phyloP scores from a whole-genome alignment of 30 jellyfish, hydroid and myxozoan genomes.

The Pseudorhiza aurosa region DNA sequence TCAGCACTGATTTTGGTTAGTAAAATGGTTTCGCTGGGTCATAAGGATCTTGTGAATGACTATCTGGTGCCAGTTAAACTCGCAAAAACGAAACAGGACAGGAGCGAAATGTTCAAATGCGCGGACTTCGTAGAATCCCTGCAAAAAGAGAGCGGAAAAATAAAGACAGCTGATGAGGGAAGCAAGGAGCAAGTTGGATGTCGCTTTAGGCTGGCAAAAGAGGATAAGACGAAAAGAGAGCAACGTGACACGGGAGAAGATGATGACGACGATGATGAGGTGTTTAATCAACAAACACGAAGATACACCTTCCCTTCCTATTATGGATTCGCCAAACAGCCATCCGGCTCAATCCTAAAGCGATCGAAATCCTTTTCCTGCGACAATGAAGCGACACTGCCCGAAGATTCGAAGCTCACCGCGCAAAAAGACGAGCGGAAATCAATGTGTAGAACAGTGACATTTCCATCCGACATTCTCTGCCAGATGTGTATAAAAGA shows the following conservation, averaged over 20 bases:
- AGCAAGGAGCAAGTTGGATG: slow-evolving; percentile 28
- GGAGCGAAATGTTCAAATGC: background rate
- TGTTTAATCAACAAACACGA: slow-evolving; percentile 5
- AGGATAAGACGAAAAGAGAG: slow-evolving; percentile 4
- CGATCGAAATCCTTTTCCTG: slow-evolving; percentile 35
- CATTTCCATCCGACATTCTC: slow-evolving; percentile 70
- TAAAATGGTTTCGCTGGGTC: slow-evolving; percentile 67
- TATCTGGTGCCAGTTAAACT: slow-evolving; percentile 36
- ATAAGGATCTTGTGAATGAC: slow-evolving; percentile 33
- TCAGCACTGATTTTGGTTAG: slow-evolving; percentile 37
- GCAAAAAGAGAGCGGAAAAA: background rate
- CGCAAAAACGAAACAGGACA: slow-evolving; percentile 6
- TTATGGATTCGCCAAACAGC: slow-evolving; percentile 16
- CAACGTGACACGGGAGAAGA: background rate
- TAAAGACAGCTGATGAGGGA: background rate
- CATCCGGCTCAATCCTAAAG: slow-evolving; percentile 58
- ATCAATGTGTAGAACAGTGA: slow-evolving; percentile 39
- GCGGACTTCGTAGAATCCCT: slow-evolving; percentile 12
- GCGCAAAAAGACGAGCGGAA: slow-evolving; percentile 10
- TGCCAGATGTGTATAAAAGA: slow-evolving; percentile 62
- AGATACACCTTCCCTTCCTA: slow-evolving; percentile 59
- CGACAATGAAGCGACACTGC: slow-evolving; percentile 6
- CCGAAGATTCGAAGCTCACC: slow-evolving; percentile 3
- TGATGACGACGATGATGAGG: slow-evolving; percentile 7
- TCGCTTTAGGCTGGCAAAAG: slow-evolving; percentile 44